Evolutionary conservation across 92 coral and sea anemone species (phyloP).

Genomic region (Porites evermanni): DNA sequence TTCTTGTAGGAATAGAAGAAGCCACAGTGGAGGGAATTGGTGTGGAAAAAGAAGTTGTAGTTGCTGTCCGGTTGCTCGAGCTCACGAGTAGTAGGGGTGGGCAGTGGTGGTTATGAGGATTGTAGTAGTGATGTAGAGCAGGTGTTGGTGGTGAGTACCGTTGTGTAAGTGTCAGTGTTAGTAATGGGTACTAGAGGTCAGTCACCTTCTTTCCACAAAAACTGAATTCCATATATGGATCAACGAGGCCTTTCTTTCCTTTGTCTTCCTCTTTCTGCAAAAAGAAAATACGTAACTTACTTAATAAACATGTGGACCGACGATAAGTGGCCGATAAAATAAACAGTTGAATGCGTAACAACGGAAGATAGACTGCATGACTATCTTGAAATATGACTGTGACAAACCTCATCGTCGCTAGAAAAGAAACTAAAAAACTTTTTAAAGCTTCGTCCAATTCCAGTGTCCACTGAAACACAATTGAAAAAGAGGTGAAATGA

Average conservation of each 20-base stretch:
- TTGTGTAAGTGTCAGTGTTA: neutral
- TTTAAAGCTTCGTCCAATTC: constrained; percentile 93
- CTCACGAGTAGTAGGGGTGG: too few species aligned
- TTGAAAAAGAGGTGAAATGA: too few species aligned
- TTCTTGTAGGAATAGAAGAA: too few species aligned
- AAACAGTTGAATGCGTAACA: too few species aligned
- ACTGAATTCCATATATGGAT: constrained; percentile 88
- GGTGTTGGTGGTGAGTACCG: too few species aligned
- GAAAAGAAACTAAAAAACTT: constrained; percentile 93
- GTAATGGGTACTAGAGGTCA: neutral
- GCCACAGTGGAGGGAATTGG: too few species aligned
- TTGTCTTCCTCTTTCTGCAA: constrained; percentile 68
- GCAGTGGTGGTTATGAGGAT: too few species aligned
- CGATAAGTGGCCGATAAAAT: too few species aligned
- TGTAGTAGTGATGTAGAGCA: too few species aligned
- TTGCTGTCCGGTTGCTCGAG: too few species aligned
- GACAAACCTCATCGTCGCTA: constrained; percentile 56
- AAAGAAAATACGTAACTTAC: neutral
- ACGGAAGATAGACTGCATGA: too few species aligned
- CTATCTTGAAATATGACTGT: neutral
- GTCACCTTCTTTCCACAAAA: constrained; percentile 95
- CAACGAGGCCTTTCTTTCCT: constrained; percentile 84
- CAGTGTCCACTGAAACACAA: constrained; percentile 83
- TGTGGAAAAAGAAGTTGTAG: too few species aligned
- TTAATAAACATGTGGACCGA: neutral